Evolutionary conservation across 2,888 invertebrate genomes (phyloP), one percentile per base, ranked within the genome.

Genomic region (Philereme vetulata): DNA sequence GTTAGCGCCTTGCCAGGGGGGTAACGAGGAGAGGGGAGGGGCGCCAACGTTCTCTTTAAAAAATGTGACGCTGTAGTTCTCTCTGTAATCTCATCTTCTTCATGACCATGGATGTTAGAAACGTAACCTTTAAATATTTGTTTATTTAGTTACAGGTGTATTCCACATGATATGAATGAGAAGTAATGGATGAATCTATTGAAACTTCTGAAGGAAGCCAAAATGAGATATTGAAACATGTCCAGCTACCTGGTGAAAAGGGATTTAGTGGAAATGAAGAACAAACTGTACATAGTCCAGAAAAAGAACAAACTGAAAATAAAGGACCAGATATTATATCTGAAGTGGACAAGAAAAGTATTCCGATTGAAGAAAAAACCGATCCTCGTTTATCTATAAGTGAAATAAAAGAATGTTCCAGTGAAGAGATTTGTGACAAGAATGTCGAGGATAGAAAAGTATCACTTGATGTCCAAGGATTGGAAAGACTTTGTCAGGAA

Each of bases 1-100:
- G 82, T 85, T 83, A 85, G 84, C 80, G 86, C 84, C 84, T 83
- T 82, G 82, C 80, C 82, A 83, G 84, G 80, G 85, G 84, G 82
- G 77, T 74, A 74, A 72, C 78, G 80, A 68, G 77, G 71, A 75
- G 78, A 69, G 79, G 76, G 80, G 78, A 77, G 80, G 76, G 81
- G 78, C 79, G 78, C 78, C 74, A 72, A 51, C 70, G 68, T 77
- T 77, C 74, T 77, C 77, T 82, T 81, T 77, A 86, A 85, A 86
- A 87, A 88, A 86, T 82, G 70, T 81, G 81, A 82, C 80, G 82
- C 83, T 83, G 79, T 77, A 69, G 77, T 67, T 77, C 72, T 84
- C 75, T 71, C 77, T 80, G 72, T 78, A 67, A 71, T 74, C 71
- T 80, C 73, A 74, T 69, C 67, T 75, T 72, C 68, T 77, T 76